Conservation (phyloP, 1,140 invertebrate genomes). For the Caenorhabditis briggsae region DNA sequence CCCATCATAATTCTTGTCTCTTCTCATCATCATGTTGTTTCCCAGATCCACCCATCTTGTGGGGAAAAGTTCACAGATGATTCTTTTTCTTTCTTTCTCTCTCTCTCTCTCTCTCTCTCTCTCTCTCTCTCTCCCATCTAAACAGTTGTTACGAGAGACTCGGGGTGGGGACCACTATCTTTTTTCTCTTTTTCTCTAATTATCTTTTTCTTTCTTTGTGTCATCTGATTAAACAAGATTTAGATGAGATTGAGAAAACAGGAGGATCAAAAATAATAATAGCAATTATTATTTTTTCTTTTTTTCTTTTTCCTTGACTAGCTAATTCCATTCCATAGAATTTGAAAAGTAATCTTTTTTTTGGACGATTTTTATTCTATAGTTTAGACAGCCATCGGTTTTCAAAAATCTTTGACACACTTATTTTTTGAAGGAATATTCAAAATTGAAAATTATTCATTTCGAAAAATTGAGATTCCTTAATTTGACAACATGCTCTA, state of each 20-base stretch:
- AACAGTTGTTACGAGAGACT: not conserved
- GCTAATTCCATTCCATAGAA: no score
- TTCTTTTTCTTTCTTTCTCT: not conserved
- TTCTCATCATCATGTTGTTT: no score
- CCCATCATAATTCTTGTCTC: no score
- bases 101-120: not conserved
- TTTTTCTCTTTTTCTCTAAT: not conserved
- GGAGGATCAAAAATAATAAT: slow-evolving; percentile 1
- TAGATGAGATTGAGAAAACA: not conserved
- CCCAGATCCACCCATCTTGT: no score
- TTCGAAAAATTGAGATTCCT: no score
- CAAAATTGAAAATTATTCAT: no score
- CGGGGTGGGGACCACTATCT: not conserved
- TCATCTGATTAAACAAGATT: slow-evolving; percentile 12
- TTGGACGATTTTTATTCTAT: no score
- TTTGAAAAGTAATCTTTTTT: no score
- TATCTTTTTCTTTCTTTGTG: not conserved
- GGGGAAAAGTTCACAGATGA: slow-evolving; percentile 19
- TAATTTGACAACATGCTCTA: no score
- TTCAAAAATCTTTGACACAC: no score
- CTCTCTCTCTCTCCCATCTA: not conserved
- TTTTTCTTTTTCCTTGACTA: not conserved
- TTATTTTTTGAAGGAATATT: no score
- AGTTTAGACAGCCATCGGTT: no score
- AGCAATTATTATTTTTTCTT: not conserved